Conservation (phyloP, 2,797 vertebrate species). For the Tenualosa ilisha region DNA sequence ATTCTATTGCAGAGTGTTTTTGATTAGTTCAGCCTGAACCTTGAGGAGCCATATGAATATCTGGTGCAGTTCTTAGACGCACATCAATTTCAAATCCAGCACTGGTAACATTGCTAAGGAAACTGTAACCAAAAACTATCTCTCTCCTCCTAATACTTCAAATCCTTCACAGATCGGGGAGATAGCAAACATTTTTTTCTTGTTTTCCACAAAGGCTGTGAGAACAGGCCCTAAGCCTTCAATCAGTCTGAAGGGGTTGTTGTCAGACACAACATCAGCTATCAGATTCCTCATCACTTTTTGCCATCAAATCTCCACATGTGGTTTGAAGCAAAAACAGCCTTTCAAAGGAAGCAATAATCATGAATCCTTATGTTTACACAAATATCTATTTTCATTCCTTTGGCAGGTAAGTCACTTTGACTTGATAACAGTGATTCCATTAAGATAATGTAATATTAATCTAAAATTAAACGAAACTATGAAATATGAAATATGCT, state of each 20-base stretch:
- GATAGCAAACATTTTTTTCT: not conserved
- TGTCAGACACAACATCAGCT: conserved; percentile 14
- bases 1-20: not conserved
- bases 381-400: not conserved
- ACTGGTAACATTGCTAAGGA: not conserved
- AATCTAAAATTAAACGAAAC: not conserved
- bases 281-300: not conserved
- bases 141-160: not conserved
- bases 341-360: not conserved
- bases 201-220: not conserved
- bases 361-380: not conserved
- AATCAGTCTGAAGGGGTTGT: not conserved
- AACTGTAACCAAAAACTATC: not conserved
- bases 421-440: not conserved
- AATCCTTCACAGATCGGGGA: not conserved
- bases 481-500: not conserved
- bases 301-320: not conserved
- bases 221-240: not conserved
- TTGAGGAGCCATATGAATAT: not conserved
- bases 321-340: not conserved
- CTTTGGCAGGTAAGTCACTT: not conserved
- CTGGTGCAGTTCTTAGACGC: not conserved
- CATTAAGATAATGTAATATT: not conserved
- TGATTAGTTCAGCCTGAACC: not conserved
- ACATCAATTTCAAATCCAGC: not conserved